Conservation (phyloP, 2,113 vertebrate species). For the Galemys pyrenaicus region DNA sequence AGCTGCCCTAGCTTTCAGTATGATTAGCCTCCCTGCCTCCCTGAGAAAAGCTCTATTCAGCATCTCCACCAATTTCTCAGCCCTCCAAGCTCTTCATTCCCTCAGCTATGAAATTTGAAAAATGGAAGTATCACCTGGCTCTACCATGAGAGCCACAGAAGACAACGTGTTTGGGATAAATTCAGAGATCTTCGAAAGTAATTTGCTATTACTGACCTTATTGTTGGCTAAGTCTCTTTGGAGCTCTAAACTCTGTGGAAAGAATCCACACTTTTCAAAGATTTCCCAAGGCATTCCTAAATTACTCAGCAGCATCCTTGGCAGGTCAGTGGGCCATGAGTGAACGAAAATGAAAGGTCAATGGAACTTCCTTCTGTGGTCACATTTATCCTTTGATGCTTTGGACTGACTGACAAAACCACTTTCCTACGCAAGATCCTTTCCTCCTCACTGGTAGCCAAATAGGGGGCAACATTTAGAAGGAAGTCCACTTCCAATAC, state of each 20-base stretch:
- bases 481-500: not conserved
- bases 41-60: not conserved
- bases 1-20: not conserved
- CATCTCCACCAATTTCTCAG: not conserved
- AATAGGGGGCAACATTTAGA: not conserved
- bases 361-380: not conserved
- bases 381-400: not conserved
- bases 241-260: not conserved
- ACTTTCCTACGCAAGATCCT: not conserved
- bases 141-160: not conserved
- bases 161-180: not conserved
- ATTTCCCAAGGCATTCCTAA: not conserved
- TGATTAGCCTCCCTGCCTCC: too few species aligned
- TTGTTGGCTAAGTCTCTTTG: not conserved
- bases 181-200: not conserved
- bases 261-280: not conserved
- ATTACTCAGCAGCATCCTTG: not conserved
- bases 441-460: not conserved
- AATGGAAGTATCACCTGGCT: not conserved
- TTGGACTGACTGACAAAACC: slow-evolving; percentile 13
- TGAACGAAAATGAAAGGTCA: not conserved
- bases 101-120: not conserved
- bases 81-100: not conserved
- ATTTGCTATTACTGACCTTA: not conserved
- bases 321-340: not conserved